Conservation (phyloP, 2,797 vertebrate species). For the Sebastes vulpes region DNA sequence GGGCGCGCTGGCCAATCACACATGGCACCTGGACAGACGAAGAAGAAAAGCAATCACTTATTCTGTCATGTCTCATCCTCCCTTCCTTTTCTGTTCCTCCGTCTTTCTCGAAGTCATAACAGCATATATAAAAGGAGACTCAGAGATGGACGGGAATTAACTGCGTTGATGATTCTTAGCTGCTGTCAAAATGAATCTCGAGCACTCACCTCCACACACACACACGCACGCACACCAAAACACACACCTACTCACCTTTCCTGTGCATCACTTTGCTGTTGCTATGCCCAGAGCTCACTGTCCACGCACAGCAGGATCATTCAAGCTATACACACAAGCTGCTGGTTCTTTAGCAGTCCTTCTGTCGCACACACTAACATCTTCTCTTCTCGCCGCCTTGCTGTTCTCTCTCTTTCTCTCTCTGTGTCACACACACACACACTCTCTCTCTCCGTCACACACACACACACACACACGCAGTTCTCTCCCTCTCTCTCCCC, state of each 20-base stretch:
- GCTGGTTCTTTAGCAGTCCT: conserved; percentile 68
- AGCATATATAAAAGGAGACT: conserved; percentile 38
- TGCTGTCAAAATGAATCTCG: conserved; percentile 52
- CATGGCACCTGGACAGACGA: conserved; percentile 84
- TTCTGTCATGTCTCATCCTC: conserved; percentile 42
- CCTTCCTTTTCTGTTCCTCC: neutral
- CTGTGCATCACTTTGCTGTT: conserved; percentile 74
- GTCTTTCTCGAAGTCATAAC: conserved; percentile 20
- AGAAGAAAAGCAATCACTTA: conserved; percentile 78
- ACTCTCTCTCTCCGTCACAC: too few relatives aligned
- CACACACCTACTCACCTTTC: conserved; percentile 76
- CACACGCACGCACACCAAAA: conserved; percentile 10
- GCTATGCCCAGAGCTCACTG: conserved; percentile 73
- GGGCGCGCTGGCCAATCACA: conserved; percentile 77
- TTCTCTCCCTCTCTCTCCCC: conserved; percentile 55
- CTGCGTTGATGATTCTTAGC: conserved; percentile 52
- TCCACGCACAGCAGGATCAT: conserved; percentile 71
- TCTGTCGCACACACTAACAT: conserved; percentile 72
- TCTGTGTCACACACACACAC: conserved; percentile 18
- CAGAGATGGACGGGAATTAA: conserved; percentile 43
- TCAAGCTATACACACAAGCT: conserved; percentile 66
- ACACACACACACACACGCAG: conserved; percentile 34
- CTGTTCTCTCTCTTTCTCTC: conserved; percentile 53
- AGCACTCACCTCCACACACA: conserved; percentile 41
- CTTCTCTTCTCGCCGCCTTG: conserved; percentile 49